phyloP scores from a whole-genome alignment of 2,797 vertebrate genomes.

The Gymnopithys bicolor region DNA sequence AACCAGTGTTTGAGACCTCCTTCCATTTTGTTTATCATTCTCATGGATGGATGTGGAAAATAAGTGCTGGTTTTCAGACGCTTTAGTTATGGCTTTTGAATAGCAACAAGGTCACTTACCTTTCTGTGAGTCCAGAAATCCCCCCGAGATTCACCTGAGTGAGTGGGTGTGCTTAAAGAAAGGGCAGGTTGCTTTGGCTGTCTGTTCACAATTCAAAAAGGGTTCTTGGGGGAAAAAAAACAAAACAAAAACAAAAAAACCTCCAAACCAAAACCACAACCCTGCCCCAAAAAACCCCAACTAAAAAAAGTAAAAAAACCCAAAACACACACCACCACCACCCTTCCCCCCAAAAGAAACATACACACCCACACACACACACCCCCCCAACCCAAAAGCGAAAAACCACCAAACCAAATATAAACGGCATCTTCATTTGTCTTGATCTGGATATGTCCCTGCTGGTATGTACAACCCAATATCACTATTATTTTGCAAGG shows the following conservation, averaged over 20 bases:
- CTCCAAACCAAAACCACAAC: too few species aligned
- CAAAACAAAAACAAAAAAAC: neutral
- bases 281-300: neutral
- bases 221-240: neutral
- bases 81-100: neutral
- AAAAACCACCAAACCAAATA: neutral
- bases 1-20: neutral
- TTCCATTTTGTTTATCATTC: neutral
- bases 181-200: neutral
- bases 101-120: neutral
- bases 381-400: neutral
- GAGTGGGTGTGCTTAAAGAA: neutral
- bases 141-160: accelerated
- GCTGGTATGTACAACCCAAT: neutral
- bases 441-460: neutral
- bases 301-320: too few species aligned
- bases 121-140: neutral
- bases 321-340: too few species aligned
- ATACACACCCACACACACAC: too few species aligned
- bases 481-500: neutral
- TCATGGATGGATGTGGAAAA: neutral
- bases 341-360: too few species aligned
- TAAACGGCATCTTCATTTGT: neutral
- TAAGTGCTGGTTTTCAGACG: neutral
- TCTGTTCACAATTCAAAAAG: neutral